phyloP scores from a whole-genome alignment of 2,113 vertebrate genomes.

The Cebidichthys violaceus region DNA sequence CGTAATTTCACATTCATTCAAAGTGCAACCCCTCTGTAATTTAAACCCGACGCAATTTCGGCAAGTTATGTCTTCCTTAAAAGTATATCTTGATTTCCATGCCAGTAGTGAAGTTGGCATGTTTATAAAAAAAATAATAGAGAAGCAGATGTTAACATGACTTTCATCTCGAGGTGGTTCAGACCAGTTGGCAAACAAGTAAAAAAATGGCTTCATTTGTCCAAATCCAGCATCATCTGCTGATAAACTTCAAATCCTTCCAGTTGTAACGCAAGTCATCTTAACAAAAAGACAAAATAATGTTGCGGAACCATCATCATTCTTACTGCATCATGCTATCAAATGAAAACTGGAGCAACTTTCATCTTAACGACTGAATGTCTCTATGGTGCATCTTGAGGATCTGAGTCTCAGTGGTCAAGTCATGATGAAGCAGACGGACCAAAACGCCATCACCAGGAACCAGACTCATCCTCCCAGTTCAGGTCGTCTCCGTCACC shows the following conservation, averaged over 20 bases:
- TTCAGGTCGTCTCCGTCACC: conserved; percentile 91
- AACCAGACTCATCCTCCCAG: conserved; percentile 89
- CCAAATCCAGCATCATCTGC: conserved; percentile 33
- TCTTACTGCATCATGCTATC: conserved; percentile 38
- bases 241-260: conserved; percentile 14
- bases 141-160: conserved; percentile 38
- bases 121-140: conserved; percentile 16
- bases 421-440: conserved; percentile 29
- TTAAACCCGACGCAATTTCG: conserved; percentile 50
- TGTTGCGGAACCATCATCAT: background rate
- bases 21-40: conserved; percentile 71
- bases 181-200: conserved; percentile 70
- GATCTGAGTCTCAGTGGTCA: conserved; percentile 35
- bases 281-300: conserved; percentile 7
- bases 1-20: conserved; percentile 70
- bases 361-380: background rate
- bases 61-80: conserved; percentile 31
- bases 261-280: conserved; percentile 22
- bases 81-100: conserved; percentile 30
- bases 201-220: conserved; percentile 50
- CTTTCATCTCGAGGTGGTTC: background rate
- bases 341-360: conserved; percentile 12
- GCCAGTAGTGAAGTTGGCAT: conserved; percentile 65
- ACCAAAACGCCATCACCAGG: conserved; percentile 84
- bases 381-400: conserved; percentile 6